Conservation (phyloP, 1,140 invertebrate species). For the Panagrolaimus sp. region DNA sequence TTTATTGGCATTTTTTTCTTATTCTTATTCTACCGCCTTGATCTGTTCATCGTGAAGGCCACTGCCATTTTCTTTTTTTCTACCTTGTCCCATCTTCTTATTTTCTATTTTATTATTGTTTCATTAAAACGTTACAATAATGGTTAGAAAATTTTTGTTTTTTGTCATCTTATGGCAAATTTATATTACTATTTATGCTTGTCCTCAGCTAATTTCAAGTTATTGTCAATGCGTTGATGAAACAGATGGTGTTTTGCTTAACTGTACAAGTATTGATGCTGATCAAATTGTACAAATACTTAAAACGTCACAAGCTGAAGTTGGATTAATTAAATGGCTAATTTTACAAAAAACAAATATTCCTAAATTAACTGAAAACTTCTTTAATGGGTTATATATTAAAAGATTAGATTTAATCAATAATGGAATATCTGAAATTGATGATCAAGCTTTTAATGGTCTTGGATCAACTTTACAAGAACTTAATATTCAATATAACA, state of each 20-base stretch:
- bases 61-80: no score
- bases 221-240: not conserved
- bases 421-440: conserved; percentile 42
- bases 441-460: conserved; percentile 47
- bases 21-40: no score
- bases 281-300: not conserved
- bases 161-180: not conserved
- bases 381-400: conserved; percentile 55
- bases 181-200: not conserved
- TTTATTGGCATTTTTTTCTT: no score
- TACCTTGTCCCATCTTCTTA: no score
- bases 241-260: not conserved
- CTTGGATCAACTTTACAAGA: conserved; percentile 47
- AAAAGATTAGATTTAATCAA: conserved; percentile 45
- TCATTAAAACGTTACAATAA: not conserved
- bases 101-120: no score
- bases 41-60: no score
- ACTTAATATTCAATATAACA: conserved; percentile 40
- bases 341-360: conserved; percentile 34
- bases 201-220: not conserved
- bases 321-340: conserved; percentile 48
- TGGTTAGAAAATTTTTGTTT: not conserved
- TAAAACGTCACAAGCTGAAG: conserved; percentile 39
- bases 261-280: not conserved
- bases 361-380: conserved; percentile 27